These are phyloP conservation scores for Halichoeres trimaculatus DNA, from an alignment of 2,113 vertebrate species.

Conservation along the genomic window DNA sequence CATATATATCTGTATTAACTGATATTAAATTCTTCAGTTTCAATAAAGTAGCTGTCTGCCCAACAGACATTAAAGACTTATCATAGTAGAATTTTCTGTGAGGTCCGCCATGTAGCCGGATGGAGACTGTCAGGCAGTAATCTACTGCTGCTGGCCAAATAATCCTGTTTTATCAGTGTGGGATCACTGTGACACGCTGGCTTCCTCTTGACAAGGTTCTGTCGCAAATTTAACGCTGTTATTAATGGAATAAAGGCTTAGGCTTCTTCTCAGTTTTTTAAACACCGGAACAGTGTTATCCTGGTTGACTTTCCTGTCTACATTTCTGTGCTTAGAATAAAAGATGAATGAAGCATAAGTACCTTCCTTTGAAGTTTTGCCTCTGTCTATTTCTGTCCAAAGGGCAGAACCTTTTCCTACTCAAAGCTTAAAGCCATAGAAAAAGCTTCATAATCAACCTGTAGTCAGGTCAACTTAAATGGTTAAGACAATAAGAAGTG, in stretches of 20 bases:
- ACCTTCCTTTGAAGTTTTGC: too few species aligned
- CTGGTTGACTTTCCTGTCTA: too few species aligned
- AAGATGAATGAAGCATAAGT: neutral
- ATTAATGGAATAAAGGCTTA: neutral
- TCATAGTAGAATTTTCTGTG: neutral
- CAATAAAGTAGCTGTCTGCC: neutral
- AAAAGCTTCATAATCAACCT: too few species aligned
- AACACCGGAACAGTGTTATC: too few species aligned
- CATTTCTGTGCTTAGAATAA: neutral
- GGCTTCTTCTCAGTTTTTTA: too few species aligned
- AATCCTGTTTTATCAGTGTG: constrained; percentile 10
- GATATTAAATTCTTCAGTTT: too few species aligned
- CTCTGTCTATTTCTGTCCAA: too few species aligned
- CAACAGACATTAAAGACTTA: neutral
- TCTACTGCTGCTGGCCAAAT: constrained; percentile 21
- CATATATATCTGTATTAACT: too few species aligned
- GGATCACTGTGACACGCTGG: constrained; percentile 33
- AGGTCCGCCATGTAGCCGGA: neutral
- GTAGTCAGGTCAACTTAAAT: too few species aligned
- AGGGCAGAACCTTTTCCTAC: too few species aligned
- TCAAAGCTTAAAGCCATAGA: too few species aligned
- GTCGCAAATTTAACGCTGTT: constrained; percentile 4
- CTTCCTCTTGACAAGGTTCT: constrained; percentile 25
- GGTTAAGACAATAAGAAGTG: too few species aligned
- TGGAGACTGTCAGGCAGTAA: neutral